Conservation (phyloP, 2,113 vertebrate genomes). For the Seriola aureovittata region DNA sequence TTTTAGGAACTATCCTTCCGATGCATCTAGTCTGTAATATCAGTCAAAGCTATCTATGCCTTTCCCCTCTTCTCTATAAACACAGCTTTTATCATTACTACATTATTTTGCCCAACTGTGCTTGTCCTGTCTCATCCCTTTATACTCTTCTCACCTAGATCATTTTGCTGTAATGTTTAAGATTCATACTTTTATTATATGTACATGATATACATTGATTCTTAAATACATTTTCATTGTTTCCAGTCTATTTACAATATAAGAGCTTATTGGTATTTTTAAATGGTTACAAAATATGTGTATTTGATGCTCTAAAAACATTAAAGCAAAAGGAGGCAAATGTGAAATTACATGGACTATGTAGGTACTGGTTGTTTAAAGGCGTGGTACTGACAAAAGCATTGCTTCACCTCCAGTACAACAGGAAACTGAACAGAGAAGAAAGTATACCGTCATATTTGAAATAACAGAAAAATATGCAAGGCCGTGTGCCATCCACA, state of each 20-base stretch:
- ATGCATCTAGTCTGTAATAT: constrained; percentile 38
- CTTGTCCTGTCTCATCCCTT: constrained; percentile 47
- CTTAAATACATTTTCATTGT: constrained; percentile 84
- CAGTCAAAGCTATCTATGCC: constrained; percentile 40
- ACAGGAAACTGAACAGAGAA: constrained; percentile 33
- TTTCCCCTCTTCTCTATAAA: constrained; percentile 15
- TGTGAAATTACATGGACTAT: constrained; percentile 43
- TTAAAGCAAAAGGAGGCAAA: constrained; percentile 45
- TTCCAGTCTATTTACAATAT: constrained; percentile 86
- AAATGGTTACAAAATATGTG: constrained; percentile 71
- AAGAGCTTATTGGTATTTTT: constrained; percentile 82
- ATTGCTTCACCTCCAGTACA: constrained; percentile 15
- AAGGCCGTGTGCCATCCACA: constrained; percentile 29
- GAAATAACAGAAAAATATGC: constrained; percentile 48
- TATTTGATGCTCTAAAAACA: constrained; percentile 60
- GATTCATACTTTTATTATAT: constrained; percentile 79
- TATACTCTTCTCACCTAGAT: constrained; percentile 62
- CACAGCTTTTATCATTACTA: constrained; percentile 35
- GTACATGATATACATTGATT: constrained; percentile 86
- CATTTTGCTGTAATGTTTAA: constrained; percentile 57
- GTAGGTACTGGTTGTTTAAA: constrained; percentile 38
- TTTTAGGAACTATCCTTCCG: constrained; percentile 15
- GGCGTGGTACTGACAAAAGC: constrained; percentile 2
- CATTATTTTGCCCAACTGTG: constrained; percentile 29
- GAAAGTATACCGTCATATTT: constrained; percentile 38